Evolutionary conservation across 2,113 vertebrate genomes (phyloP).

Genomic region (Pseudorasbora parva): DNA sequence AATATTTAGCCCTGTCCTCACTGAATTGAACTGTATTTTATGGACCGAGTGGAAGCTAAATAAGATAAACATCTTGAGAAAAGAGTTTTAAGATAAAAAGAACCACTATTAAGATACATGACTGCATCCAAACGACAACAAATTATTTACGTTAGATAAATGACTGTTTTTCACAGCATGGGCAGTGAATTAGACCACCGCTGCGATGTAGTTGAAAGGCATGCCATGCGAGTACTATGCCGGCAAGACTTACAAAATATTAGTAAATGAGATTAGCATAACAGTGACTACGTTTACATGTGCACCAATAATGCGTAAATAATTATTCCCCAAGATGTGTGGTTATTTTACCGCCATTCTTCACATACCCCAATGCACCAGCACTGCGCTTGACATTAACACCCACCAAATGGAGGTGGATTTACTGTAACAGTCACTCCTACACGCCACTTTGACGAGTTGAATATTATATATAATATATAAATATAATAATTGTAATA

Average conservation of each 20-base stretch:
- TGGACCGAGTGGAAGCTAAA: neutral
- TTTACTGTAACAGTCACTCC: too few relatives aligned
- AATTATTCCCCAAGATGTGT: too few relatives aligned
- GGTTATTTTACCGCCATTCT: too few relatives aligned
- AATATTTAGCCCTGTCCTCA: slow-evolving; percentile 4
- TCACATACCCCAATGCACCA: too few relatives aligned
- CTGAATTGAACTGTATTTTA: neutral
- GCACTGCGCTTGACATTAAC: too few relatives aligned
- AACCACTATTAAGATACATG: neutral
- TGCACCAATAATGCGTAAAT: too few relatives aligned
- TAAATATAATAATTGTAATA: too few relatives aligned
- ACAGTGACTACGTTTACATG: neutral
- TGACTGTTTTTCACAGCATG: slow-evolving; percentile 8
- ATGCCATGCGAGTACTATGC: slow-evolving; percentile 23
- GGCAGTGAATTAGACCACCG: slow-evolving; percentile 24
- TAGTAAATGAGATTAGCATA: slow-evolving; percentile 17
- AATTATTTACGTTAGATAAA: neutral
- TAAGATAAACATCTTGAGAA: neutral
- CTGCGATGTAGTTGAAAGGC: slow-evolving; percentile 7
- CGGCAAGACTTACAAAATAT: neutral
- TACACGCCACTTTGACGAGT: too few relatives aligned
- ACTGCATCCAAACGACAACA: neutral
- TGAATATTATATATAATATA: too few relatives aligned
- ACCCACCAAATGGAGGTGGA: too few relatives aligned
- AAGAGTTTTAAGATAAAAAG: neutral